Evolutionary conservation across 2,797 vertebrate genomes (phyloP), one percentile per base, ranked within the genome.

Genomic region (Caiman crocodilus): DNA sequence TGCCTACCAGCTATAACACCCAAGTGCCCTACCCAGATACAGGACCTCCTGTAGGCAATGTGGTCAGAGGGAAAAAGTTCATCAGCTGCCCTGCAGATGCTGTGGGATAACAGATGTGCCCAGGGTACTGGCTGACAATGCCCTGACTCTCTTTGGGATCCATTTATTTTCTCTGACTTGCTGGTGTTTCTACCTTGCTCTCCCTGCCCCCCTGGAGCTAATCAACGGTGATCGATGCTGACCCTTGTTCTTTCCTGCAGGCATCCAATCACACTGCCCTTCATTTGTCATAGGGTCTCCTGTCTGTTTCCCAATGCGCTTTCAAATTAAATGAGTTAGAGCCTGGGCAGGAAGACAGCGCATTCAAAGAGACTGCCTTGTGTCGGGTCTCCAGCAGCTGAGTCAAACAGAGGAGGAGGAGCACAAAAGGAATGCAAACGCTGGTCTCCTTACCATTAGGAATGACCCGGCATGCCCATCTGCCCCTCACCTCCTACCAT

Each of bases 161-260:
- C 85, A 93, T 95, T 96, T 84, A 30, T 97, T 97, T 96, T 87
- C 90, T 96, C 92, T n/a, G 14, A 84, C 95, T 91, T 94, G 82
- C 80, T 85, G 84, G 71, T 58, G 18, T 96, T 85, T 97, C 92
- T 94, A 89, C 95, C 94, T 96, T 90, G 76, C 77, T 82, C 84
- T 89, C 86, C 90, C 84, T 91, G 23, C 87, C 69, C 74, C 56
- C 32, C 89, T 4, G 6, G 55, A 95, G 89, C 88, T 96, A 95
- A 97, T 94, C 94, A 95, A 95, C 14, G 35, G 89, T 97, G 96
- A 98, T 87, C 75, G 91, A 98, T 97, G 92, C 80, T 76, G 90
- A 81, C 71, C 32, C 84, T 84, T 86, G 50, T 60, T 94, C 79
- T 85, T 91, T 92, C 84, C 93, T 91, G 88, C 88, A 77, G 78